phyloP scores from a whole-genome alignment of 1,140 invertebrate genomes.

The Neomicropteryx cornuta region DNA sequence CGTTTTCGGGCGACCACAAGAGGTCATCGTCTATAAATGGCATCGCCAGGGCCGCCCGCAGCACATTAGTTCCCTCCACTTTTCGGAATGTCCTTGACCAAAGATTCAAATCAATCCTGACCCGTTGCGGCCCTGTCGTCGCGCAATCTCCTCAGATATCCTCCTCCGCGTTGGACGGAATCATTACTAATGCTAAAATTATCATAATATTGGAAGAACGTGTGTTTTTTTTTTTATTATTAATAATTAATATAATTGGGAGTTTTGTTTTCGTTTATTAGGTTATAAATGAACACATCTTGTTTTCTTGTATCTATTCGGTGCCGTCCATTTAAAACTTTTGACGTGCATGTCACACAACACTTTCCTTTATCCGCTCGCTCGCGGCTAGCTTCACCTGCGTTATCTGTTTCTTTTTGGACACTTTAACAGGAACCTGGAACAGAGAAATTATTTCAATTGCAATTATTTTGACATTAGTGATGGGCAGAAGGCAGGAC shows the following conservation, averaged over 20 bases:
- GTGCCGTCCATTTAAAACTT: neutral
- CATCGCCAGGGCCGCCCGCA: slow-evolving; percentile 64
- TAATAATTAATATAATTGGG: slow-evolving; percentile 3
- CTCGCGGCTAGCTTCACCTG: too few relatives aligned
- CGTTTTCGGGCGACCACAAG: slow-evolving; percentile 84
- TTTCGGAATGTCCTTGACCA: slow-evolving; percentile 23
- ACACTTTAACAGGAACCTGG: too few relatives aligned
- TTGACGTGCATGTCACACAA: neutral
- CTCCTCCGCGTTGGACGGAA: too few relatives aligned
- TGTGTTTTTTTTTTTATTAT: slow-evolving; percentile 3
- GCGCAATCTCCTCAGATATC: slow-evolving; percentile 4
- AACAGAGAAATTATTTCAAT: too few relatives aligned
- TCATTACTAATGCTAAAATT: too few relatives aligned
- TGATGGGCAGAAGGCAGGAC: too few relatives aligned
- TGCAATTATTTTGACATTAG: too few relatives aligned
- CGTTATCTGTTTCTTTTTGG: too few relatives aligned
- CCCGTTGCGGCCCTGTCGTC: neutral
- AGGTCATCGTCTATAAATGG: slow-evolving; percentile 90
- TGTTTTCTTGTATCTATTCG: slow-evolving; percentile 8
- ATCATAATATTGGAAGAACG: too few relatives aligned
- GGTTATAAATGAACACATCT: slow-evolving; percentile 15
- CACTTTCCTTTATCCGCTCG: too few relatives aligned
- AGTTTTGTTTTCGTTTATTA: slow-evolving; percentile 11
- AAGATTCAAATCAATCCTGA: slow-evolving; percentile 10
- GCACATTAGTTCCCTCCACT: slow-evolving; percentile 49